phyloP scores from a whole-genome alignment of 2,888 invertebrate species.

The Callosobruchus maculatus region DNA sequence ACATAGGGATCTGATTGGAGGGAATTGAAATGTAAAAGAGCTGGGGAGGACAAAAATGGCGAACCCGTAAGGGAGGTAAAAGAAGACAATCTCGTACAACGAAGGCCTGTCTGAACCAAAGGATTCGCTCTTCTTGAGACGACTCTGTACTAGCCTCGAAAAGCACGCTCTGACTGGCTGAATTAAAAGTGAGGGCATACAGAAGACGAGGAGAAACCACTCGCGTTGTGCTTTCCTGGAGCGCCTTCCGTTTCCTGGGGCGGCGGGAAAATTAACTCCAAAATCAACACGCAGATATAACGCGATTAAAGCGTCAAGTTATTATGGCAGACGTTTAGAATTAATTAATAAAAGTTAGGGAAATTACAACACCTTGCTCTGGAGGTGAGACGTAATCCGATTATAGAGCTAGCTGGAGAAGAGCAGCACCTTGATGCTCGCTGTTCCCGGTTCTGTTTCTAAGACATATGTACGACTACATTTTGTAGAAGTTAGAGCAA shows the following conservation, averaged over 20 bases:
- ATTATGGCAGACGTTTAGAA: neutral
- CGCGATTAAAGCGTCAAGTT: neutral
- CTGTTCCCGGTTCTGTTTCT: neutral
- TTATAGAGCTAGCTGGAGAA: neutral
- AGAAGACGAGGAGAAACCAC: neutral
- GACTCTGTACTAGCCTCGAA: neutral
- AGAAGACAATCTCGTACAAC: too few species aligned
- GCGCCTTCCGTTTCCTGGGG: neutral
- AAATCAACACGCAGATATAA: neutral
- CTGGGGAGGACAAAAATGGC: too few species aligned
- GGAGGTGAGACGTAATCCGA: neutral
- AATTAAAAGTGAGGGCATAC: neutral
- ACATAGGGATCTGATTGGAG: too few species aligned
- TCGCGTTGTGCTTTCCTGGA: neutral
- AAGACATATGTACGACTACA: neutral
- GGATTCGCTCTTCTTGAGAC: too few species aligned
- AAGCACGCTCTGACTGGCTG: neutral
- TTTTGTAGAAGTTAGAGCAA: neutral
- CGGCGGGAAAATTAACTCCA: neutral
- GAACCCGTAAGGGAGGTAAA: too few species aligned
- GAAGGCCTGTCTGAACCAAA: too few species aligned
- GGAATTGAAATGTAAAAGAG: too few species aligned
- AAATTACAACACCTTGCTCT: neutral
- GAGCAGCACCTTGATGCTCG: neutral
- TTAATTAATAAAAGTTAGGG: neutral